Evolutionary conservation across 2,113 vertebrate species (phyloP), one percentile per base, ranked within the genome.

Genomic region (Hylia prasina): DNA sequence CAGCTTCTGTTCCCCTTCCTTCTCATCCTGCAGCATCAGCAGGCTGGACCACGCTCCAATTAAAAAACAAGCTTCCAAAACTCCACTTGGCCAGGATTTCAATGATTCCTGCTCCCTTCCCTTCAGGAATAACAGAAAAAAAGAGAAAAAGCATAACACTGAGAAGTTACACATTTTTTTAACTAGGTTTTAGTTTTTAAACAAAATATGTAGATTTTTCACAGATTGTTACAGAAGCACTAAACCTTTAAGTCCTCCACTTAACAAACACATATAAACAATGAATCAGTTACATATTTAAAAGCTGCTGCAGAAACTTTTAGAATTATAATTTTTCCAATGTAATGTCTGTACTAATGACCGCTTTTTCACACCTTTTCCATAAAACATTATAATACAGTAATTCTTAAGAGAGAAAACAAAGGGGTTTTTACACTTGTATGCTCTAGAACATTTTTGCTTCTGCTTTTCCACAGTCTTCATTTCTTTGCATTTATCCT

Each of bases 341-440:
- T 45, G 8, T 42, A 45, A 5, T 75, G 6, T 42, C 54, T 17
- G 4, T 45, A 48, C 24, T 25, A 53, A 37, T 22, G 9, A 30
- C 10, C 88, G 25, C 8, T 95, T 78, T 73, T 85, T 30, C 20
- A 42, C 8, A 78, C 6, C 30, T 65, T 47, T 64, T 13, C 40
- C 33, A 76, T 28, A 33, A 71, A 68, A 76, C 20, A 37, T n/a
- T 35, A 5, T 15, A 82, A 78, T 11, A 69, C 4, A 9, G 10
- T 45, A 63, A 76, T n/a, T 78, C 40, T 57, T 63, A 75, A 75
- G 5, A 31, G 30, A 79, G 39, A 76, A 92, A 93, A 58, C 9
- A 3, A 58, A 25, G 1, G 4, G 0, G 0, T 4, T 57, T 89
- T 71, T 45, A 65, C 10, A 54, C 13, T 50, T 75, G 4, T 30